Base-by-base conservation (phyloP, 30 jellyfish, hydroid and myxozoan genomes). In the Nemopilema nomurai region DNA sequence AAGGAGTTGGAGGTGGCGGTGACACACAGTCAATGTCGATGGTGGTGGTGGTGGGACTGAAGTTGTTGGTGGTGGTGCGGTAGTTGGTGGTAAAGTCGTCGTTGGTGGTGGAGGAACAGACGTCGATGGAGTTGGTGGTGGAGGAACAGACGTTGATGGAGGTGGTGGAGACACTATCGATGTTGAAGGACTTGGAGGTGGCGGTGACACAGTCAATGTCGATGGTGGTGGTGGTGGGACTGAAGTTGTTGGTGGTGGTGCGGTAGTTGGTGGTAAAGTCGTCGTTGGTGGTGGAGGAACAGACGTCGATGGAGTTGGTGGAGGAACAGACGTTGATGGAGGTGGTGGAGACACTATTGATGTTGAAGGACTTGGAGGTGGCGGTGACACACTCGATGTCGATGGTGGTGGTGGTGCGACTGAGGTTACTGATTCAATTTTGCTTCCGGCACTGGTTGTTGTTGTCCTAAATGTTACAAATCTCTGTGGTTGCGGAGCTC, bases 231-330 rank as follows among this genome's bases (percentile, higher is more conserved):
- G 77, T 18, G 83, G 49, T 3, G 92, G 62, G 17, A 62, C 28
- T 29, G 17, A 18, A 17, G 83, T 65, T 24, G 90, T 28, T 31
- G 85, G 66, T 23, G 89, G 77, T 1, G 74, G 53, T 22, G 26
- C 57, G 16, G 82, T 41, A 72, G 93, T n/a, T 73, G 93, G 26
- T n/a, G 67, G 85, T 1, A 24, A 70, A 50, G 89, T 31, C 23
- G 41, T 19, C 4, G 86, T 28, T 23, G 86, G 28, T 22, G 57
- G 49, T 51, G 76, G 72, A 25, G 81, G 81, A 1, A 64, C 64
- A 7, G 33, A 24, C 65, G 24, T 49, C 7, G 77, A 67, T 67
- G 77, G 19, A 1, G 77, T 23, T 62, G 82, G 28, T 62, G 90
- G 74, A 7, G 89, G 75, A 23, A 27, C 62, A 0, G 33, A 0